These are phyloP conservation scores for Drosophila parvula DNA, from an alignment of 1,140 invertebrate genomes.

Conservation along the genomic window DNA sequence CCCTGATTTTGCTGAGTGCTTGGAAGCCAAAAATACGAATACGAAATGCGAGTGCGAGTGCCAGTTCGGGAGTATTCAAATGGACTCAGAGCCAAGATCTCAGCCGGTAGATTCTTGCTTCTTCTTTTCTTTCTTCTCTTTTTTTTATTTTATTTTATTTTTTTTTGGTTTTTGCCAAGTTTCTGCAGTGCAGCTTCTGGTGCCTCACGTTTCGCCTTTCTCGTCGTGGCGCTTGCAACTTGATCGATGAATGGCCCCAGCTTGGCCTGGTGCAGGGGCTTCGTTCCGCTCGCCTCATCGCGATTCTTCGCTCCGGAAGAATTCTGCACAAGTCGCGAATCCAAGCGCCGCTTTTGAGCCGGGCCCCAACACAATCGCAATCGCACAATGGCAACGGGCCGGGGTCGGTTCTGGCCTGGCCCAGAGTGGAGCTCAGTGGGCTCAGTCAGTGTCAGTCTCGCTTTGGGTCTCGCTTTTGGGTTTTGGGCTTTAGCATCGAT, in stretches of 20 bases:
- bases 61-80: conserved; percentile 67
- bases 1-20: background rate
- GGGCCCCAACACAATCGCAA: conserved; percentile 68
- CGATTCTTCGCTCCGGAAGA: conserved; percentile 3
- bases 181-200: conserved; percentile 40
- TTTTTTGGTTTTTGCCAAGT: conserved; percentile 17
- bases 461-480: conserved; percentile 14
- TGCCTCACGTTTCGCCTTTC: conserved; percentile 72
- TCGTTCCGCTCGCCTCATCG: conserved; percentile 1
- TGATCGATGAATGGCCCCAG: conserved; percentile 76
- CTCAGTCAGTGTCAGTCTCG: conserved; percentile 33
- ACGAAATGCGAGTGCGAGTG: conserved; percentile 33
- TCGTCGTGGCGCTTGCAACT: conserved; percentile 80
- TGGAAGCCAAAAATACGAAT: conserved; percentile 3
- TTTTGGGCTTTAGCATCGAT: background rate
- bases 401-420: background rate
- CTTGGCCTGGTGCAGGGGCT: background rate
- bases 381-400: conserved; percentile 41
- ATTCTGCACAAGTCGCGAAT: conserved; percentile 75
- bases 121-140: conserved; percentile 20
- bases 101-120: conserved; percentile 42
- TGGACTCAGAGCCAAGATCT: conserved; percentile 60
- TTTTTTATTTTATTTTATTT: background rate
- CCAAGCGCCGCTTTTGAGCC: conserved; percentile 79
- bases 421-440: background rate